Conservation (phyloP, 2,113 vertebrate genomes). For the Cavia aperea region DNA sequence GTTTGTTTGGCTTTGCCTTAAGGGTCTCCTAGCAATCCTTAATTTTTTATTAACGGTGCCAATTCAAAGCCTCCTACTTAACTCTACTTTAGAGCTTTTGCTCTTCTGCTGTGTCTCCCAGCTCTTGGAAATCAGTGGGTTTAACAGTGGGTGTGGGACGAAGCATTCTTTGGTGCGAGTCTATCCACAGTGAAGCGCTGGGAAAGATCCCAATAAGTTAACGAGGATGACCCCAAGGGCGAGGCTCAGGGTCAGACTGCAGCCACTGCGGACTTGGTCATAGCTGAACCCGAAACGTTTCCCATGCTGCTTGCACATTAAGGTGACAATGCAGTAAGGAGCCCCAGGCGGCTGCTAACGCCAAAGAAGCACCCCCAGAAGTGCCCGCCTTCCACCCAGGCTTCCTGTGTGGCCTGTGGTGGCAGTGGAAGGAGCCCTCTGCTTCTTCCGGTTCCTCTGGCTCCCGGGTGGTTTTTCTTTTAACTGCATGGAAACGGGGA, state of each 20-base stretch:
- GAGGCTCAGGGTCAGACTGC: not conserved
- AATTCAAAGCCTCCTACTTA: constrained; percentile 34
- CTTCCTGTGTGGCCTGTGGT: not conserved
- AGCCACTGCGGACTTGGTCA: not conserved
- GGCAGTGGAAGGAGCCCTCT: not conserved
- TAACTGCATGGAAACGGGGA: not conserved
- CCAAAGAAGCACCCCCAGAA: not conserved
- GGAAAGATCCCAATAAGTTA: not conserved
- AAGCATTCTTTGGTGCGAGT: not conserved
- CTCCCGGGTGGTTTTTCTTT: not conserved
- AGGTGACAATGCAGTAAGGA: not conserved
- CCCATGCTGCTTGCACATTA: not conserved
- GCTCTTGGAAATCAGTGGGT: not conserved
- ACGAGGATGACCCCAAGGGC: not conserved
- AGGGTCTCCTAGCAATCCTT: constrained; percentile 61
- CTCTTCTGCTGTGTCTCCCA: not conserved
- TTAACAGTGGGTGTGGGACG: not conserved
- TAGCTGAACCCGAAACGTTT: not conserved
- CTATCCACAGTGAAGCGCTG: not conserved
- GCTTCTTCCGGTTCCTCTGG: not conserved
- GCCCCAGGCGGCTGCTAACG: not conserved
- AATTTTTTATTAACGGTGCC: constrained; percentile 65
- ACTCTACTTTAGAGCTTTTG: not conserved
- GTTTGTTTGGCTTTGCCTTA: constrained; percentile 56
- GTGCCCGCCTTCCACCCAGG: not conserved